phyloP scores from a whole-genome alignment of 2,113 vertebrate species.

The Accipiter cooperii region DNA sequence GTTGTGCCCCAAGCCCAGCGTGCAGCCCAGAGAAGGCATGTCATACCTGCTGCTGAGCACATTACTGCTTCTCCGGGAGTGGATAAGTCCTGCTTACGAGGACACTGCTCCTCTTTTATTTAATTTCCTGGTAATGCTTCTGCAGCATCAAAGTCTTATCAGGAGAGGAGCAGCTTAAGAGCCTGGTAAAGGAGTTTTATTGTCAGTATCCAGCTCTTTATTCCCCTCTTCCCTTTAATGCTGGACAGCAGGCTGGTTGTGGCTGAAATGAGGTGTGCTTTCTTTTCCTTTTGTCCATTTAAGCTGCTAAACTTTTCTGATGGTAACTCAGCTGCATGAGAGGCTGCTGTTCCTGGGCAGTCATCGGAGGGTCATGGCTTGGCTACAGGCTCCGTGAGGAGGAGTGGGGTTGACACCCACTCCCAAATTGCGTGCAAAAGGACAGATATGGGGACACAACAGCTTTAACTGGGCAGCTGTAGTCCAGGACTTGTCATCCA shows the following conservation, averaged over 20 bases:
- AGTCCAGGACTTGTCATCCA: neutral
- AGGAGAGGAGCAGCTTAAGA: constrained; percentile 28
- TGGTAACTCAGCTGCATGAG: neutral
- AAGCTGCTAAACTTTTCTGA: neutral
- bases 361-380: neutral
- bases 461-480: neutral
- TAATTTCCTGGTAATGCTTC: constrained; percentile 45
- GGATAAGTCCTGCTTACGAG: neutral
- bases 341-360: neutral
- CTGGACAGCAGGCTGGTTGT: neutral
- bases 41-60: neutral
- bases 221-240: neutral
- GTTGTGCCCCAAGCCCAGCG: neutral
- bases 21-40: neutral
- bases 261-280: neutral
- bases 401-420: neutral
- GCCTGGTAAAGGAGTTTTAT: constrained; percentile 12
- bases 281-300: neutral
- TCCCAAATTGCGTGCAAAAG: neutral
- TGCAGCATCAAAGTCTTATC: neutral
- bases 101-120: constrained; percentile 29
- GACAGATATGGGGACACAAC: neutral
- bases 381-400: rapidly evolving
- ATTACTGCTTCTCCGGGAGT: neutral
- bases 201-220: constrained; percentile 14